Evolutionary conservation across 2,113 vertebrate species (phyloP).

Genomic region (Etheostoma cragini): DNA sequence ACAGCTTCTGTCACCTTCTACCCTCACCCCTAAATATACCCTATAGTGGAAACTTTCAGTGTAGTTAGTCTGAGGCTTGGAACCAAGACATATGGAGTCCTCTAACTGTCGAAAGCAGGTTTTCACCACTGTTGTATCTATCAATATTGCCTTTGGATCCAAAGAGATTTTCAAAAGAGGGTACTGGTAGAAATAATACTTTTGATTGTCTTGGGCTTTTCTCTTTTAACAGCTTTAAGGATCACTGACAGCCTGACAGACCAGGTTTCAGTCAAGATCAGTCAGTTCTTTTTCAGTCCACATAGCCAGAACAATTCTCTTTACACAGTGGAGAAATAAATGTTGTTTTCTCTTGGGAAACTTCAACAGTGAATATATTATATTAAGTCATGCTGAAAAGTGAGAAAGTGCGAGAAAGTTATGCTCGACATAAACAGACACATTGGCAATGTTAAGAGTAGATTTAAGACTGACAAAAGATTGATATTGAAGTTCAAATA

Average conservation of each 20-base stretch:
- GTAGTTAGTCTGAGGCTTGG: conserved; percentile 27
- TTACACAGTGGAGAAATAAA: conserved; percentile 39
- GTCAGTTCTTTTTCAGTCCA: conserved; percentile 66
- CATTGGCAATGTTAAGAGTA: conserved; percentile 21
- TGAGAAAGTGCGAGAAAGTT: conserved; percentile 1
- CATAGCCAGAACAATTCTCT: conserved; percentile 47
- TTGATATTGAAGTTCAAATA: conserved; percentile 20
- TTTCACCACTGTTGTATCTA: conserved; percentile 36
- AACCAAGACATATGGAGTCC: conserved; percentile 32
- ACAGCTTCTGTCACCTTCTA: conserved; percentile 39
- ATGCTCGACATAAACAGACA: neutral
- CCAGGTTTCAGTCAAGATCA: conserved; percentile 67
- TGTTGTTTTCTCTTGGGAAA: conserved; percentile 60
- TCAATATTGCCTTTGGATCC: conserved; percentile 41
- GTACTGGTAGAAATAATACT: conserved; percentile 33
- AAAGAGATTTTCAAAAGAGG: conserved; percentile 51
- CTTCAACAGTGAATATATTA: conserved; percentile 46
- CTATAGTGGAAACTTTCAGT: conserved; percentile 41
- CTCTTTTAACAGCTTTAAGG: conserved; percentile 56
- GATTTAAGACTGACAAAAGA: neutral
- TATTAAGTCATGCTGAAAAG: neutral
- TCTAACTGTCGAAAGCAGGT: conserved; percentile 48
- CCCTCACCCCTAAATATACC: conserved; percentile 51
- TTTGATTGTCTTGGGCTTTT: conserved; percentile 54
- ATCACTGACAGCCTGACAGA: conserved; percentile 68